Percentiles rank a stretch among this genome's conserved stretches.
Conservation (phyloP, 2,888 invertebrate genomes). For the Brachypalpus laphriformis region DNA sequence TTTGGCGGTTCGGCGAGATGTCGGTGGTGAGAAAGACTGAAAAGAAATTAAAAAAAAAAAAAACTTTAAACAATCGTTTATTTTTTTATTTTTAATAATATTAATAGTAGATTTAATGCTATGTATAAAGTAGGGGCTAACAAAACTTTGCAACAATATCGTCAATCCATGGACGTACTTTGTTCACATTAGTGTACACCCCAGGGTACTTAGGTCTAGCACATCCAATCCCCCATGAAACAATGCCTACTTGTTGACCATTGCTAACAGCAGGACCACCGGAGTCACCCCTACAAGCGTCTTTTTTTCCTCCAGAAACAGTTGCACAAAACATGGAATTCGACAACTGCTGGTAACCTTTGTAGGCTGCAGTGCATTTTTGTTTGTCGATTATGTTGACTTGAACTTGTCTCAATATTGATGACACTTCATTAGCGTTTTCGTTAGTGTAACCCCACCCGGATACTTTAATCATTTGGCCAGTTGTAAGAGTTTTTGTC, state of each 20-base stretch:
- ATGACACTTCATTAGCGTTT: slow-evolving; percentile 74
- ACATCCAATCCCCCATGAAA: slow-evolving; percentile 84
- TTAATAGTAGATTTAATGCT: neutral
- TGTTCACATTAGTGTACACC: slow-evolving; percentile 88
- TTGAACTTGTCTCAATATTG: slow-evolving; percentile 77
- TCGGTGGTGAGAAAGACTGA: slow-evolving; percentile 84
- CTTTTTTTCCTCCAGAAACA: slow-evolving; percentile 76
- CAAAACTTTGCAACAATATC: slow-evolving; percentile 13
- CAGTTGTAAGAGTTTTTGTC: slow-evolving; percentile 71
- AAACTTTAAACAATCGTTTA: neutral
- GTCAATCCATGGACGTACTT: slow-evolving; percentile 45
- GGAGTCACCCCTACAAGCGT: slow-evolving; percentile 80
- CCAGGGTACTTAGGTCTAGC: slow-evolving; percentile 87
- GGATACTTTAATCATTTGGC: slow-evolving; percentile 77
- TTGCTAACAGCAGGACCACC: slow-evolving; percentile 80
- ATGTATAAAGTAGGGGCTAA: neutral
- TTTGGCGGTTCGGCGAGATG: slow-evolving; percentile 83
- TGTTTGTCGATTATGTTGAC: slow-evolving; percentile 76
- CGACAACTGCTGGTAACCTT: slow-evolving; percentile 71
- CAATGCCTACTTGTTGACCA: slow-evolving; percentile 85
- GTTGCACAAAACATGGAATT: slow-evolving; percentile 80
- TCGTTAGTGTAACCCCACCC: slow-evolving; percentile 79
- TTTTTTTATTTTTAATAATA: neutral
- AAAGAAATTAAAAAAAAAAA: slow-evolving; percentile 57
- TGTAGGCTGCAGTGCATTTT: slow-evolving; percentile 76